These are phyloP conservation scores for Mormyrus lacerda DNA, from an alignment of 2,113 vertebrate species.

Conservation along the genomic window DNA sequence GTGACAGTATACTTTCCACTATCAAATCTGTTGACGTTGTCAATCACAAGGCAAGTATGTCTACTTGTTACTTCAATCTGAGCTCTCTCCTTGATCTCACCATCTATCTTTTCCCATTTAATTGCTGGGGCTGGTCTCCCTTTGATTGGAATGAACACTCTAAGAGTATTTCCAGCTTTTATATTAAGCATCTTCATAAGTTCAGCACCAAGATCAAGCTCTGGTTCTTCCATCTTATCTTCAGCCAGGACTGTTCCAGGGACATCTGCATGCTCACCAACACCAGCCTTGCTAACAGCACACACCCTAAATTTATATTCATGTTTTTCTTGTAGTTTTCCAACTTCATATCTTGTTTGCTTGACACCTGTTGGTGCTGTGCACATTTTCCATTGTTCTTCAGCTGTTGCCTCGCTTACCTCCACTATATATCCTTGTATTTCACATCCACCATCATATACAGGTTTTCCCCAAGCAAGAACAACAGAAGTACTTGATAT, in stretches of 20 bases:
- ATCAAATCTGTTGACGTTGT: constrained; percentile 86
- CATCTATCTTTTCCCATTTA: constrained; percentile 86
- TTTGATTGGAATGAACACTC: constrained; percentile 89
- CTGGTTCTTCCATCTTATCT: constrained; percentile 87
- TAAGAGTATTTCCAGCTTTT: constrained; percentile 83
- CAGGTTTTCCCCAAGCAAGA: constrained; percentile 89
- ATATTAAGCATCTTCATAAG: constrained; percentile 85
- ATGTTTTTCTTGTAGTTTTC: constrained; percentile 82
- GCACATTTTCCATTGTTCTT: constrained; percentile 82
- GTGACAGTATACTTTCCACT: constrained; percentile 88
- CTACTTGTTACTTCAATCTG: constrained; percentile 85
- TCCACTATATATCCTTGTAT: constrained; percentile 95
- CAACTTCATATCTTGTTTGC: constrained; percentile 76
- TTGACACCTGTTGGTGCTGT: constrained; percentile 84
- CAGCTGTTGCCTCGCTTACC: constrained; percentile 67
- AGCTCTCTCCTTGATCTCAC: constrained; percentile 79
- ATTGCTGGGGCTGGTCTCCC: constrained; percentile 86
- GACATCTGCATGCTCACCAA: constrained; percentile 87
- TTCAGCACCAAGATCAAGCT: constrained; percentile 91
- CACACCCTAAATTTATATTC: constrained; percentile 93
- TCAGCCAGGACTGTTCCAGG: constrained; percentile 72
- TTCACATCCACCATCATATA: constrained; percentile 91
- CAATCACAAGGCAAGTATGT: constrained; percentile 87
- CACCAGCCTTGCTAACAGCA: constrained; percentile 90
- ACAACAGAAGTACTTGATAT: constrained; percentile 82